phyloP scores from a whole-genome alignment of 2,113 vertebrate genomes.

The Formicarius rufipectus region DNA sequence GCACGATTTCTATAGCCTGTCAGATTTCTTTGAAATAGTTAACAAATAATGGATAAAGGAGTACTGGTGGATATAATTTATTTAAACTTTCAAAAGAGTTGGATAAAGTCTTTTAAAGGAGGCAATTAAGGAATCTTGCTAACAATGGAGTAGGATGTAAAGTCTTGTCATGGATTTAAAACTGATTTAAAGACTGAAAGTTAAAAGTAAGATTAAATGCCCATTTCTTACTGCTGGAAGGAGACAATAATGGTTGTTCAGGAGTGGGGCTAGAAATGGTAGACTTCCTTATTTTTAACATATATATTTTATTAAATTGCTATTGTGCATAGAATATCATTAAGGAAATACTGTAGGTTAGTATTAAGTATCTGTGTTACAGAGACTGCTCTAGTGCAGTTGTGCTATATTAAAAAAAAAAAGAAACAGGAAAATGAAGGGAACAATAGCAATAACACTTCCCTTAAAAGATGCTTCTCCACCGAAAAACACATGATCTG shows the following conservation, averaged over 20 bases:
- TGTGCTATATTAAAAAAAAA: not conserved
- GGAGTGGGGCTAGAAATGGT: slow-evolving; percentile 4
- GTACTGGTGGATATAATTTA: slow-evolving; percentile 67
- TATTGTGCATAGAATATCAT: slow-evolving; percentile 38
- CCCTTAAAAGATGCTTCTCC: not conserved
- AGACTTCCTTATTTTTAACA: not conserved
- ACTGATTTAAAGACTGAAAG: slow-evolving; percentile 65
- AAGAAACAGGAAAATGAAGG: slow-evolving; percentile 5
- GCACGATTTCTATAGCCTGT: slow-evolving; percentile 59
- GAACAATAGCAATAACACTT: not conserved
- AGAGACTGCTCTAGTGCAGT: not conserved
- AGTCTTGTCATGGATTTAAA: slow-evolving; percentile 68
- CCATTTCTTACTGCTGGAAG: slow-evolving; percentile 44
- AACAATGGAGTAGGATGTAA: slow-evolving; percentile 68
- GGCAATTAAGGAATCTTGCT: slow-evolving; percentile 71
- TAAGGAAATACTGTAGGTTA: slow-evolving; percentile 8
- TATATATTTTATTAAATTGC: slow-evolving; percentile 54
- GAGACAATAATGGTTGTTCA: slow-evolving; percentile 58
- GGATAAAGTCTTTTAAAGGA: slow-evolving; percentile 68
- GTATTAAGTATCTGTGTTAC: not conserved
- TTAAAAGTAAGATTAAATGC: slow-evolving; percentile 71
- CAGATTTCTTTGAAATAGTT: slow-evolving; percentile 69
- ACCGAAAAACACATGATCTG: not conserved
- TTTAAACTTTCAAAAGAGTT: slow-evolving; percentile 69
- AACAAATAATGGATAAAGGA: slow-evolving; percentile 73